These are phyloP conservation scores for Scaptomyza graminum DNA, from an alignment of 1,140 invertebrate species.

Conservation along the genomic window DNA sequence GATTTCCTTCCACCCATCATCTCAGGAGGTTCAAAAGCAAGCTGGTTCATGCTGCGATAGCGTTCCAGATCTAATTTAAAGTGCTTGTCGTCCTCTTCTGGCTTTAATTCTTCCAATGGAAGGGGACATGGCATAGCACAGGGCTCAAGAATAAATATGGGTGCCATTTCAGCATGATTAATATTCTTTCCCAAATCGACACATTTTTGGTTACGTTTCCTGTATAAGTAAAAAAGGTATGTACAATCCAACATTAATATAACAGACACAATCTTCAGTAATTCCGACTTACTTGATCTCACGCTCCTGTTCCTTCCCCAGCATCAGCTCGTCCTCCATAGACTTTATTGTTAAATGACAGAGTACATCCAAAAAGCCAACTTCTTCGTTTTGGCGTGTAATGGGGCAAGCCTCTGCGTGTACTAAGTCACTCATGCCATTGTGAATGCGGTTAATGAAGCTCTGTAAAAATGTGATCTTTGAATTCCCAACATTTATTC, in stretches of 20 bases:
- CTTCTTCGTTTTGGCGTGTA: neutral
- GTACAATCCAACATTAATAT: too few relatives aligned
- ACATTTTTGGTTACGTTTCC: neutral
- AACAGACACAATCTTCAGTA: neutral
- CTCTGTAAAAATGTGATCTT: neutral
- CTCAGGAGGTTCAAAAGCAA: neutral
- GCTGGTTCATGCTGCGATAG: constrained; percentile 32
- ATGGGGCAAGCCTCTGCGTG: constrained; percentile 5
- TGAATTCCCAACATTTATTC: neutral
- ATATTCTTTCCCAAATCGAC: constrained; percentile 16
- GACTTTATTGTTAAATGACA: constrained; percentile 28
- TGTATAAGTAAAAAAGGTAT: neutral
- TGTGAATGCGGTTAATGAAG: constrained; percentile 20
- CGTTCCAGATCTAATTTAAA: constrained; percentile 46
- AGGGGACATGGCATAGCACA: neutral
- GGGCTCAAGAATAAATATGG: constrained; percentile 48
- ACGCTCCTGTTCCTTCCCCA: neutral
- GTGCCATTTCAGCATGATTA: constrained; percentile 41
- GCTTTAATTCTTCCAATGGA: neutral
- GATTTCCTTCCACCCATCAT: neutral
- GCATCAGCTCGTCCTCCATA: neutral
- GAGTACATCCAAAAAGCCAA: constrained; percentile 23
- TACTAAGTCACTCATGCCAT: constrained; percentile 30
- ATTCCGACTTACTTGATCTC: neutral
- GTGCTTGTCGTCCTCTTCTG: constrained; percentile 36